Percentiles rank a stretch among this genome's conserved stretches.
Conservation (phyloP, 2,888 invertebrate genomes). For the Drosophila parthenogenetica region DNA sequence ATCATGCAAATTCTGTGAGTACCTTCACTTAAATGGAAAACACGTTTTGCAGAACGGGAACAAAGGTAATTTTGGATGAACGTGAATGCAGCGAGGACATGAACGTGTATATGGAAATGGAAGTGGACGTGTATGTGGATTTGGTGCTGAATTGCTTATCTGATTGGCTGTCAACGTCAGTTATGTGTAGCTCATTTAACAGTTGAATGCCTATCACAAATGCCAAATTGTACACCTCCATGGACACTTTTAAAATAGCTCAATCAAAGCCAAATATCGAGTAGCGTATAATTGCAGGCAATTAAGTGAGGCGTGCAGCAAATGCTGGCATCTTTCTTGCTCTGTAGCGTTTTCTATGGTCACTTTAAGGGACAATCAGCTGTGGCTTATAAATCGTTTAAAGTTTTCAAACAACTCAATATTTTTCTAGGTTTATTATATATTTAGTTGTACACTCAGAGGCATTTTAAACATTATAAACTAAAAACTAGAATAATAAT, state of each 20-base stretch:
- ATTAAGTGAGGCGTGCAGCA: too few relatives aligned
- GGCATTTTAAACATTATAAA: too few relatives aligned
- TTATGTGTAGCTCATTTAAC: slow-evolving; percentile 10
- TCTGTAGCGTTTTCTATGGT: background rate
- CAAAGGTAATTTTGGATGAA: slow-evolving; percentile 1
- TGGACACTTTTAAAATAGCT: slow-evolving; percentile 1
- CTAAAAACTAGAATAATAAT: too few relatives aligned
- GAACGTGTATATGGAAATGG: background rate
- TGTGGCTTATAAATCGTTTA: too few relatives aligned
- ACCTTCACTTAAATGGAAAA: background rate
- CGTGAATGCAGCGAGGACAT: slow-evolving; percentile 14
- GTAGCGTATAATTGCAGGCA: background rate
- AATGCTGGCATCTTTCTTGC: too few relatives aligned
- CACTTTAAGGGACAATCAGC: background rate
- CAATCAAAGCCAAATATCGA: background rate
- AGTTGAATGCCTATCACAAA: background rate
- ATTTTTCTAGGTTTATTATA: too few relatives aligned
- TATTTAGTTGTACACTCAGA: too few relatives aligned
- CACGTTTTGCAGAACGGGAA: background rate
- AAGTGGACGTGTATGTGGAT: background rate
- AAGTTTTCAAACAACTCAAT: too few relatives aligned
- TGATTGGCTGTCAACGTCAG: slow-evolving; percentile 7
- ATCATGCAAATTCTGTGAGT: slow-evolving; percentile 44
- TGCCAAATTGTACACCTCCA: background rate
- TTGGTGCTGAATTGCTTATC: slow-evolving; percentile 12